Evolutionary conservation across 2,113 vertebrate species (phyloP).

Genomic region (Menura novaehollandiae): DNA sequence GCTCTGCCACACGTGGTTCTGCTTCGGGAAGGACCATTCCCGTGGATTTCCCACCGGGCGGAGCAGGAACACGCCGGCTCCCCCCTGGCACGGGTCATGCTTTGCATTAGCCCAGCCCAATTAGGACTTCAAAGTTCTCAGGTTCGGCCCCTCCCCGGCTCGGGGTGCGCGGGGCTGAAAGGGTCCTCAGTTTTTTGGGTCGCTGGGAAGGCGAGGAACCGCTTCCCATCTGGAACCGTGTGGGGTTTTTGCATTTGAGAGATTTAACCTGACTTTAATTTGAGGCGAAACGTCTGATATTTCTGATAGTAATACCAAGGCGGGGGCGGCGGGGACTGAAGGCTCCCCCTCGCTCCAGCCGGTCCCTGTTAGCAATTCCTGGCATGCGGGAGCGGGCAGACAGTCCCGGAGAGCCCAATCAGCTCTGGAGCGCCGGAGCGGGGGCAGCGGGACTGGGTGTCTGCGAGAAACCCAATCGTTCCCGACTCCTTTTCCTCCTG

Average conservation of each 20-base stretch:
- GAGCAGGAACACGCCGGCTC: neutral
- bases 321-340: neutral
- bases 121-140: conserved; percentile 61
- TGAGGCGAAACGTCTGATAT: conserved; percentile 73
- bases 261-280: conserved; percentile 78
- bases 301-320: conserved; percentile 71
- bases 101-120: conserved; percentile 57
- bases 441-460: conserved; percentile 27
- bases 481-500: neutral
- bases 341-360: conserved; percentile 28
- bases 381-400: conserved; percentile 12
- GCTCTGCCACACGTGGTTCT: neutral
- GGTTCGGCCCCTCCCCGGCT: neutral
- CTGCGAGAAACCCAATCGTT: conserved; percentile 28
- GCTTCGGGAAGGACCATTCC: conserved; percentile 11
- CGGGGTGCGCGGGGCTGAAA: conserved; percentile 26
- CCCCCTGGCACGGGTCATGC: conserved; percentile 4
- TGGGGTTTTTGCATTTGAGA: conserved; percentile 66
- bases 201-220: neutral
- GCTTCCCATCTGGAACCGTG: conserved; percentile 72
- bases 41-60: neutral
- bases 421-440: neutral
- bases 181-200: conserved; percentile 17
- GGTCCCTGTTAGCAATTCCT: conserved; percentile 58
- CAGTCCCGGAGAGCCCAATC: conserved; percentile 4